A percentile compares a stretch with the other conserved stretches of the same genome.
phyloP scores from a whole-genome alignment of 2,888 invertebrate species.

The Ophion slaviceki region DNA sequence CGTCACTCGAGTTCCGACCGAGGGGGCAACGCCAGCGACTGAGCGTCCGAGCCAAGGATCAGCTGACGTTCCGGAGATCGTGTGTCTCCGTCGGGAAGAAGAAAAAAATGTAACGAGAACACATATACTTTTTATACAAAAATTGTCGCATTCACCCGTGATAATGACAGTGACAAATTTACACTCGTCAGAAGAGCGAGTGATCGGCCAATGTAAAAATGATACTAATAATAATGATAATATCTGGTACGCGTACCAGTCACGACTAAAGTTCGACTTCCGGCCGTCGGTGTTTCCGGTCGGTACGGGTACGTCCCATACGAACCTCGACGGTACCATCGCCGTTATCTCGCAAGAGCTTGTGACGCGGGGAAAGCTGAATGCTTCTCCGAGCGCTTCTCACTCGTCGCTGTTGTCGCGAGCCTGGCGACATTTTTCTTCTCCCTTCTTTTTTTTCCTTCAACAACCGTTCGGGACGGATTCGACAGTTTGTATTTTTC shows the following conservation, averaged over 20 bases:
- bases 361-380: neutral
- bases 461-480: conserved; percentile 1
- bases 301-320: neutral
- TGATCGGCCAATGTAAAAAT: conserved; percentile 25
- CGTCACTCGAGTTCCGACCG: conserved; percentile 74
- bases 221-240: conserved; percentile 2
- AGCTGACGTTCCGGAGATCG: conserved; percentile 9
- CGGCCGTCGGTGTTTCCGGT: neutral
- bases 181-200: conserved; percentile 10
- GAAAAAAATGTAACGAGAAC: conserved; percentile 2
- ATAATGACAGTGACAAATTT: conserved; percentile 26
- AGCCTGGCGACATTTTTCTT: neutral
- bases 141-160: conserved; percentile 23
- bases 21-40: conserved; percentile 63
- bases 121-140: conserved; percentile 64
- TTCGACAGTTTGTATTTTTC: conserved; percentile 37
- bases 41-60: conserved; percentile 8
- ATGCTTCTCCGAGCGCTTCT: conserved; percentile 5
- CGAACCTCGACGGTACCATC: conserved; percentile 9
- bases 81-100: conserved; percentile 24
- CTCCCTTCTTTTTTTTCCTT: neutral
- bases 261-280: neutral
- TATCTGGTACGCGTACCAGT: conserved; percentile 12
- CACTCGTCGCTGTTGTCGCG: neutral
- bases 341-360: neutral